Evolutionary conservation across 2,888 invertebrate genomes (phyloP), one percentile per base, ranked within the genome.

Genomic region (Yponomeuta cagnagella): DNA sequence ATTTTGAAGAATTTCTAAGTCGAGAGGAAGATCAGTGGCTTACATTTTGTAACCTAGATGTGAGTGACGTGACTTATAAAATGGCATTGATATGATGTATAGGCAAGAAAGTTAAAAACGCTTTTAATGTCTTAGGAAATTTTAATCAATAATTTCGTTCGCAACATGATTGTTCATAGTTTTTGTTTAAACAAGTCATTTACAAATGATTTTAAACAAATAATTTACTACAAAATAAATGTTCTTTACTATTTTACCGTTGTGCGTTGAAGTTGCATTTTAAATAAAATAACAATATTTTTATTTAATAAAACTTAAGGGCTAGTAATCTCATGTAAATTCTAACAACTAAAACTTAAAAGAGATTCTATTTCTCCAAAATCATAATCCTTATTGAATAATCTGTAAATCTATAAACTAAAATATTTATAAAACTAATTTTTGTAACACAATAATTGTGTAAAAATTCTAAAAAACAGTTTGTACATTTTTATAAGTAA

Each of bases 161-260:
- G 68, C 85, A 85, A 83, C 84, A 84, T 86, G 52, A 85, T 86
- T 82, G 85, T 84, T 77, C 85, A 85, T 85, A 84, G 86, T 78
- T 85, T 81, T 85, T 82, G 79, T 68, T 52, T 76, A 77, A 79
- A 82, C 78, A 78, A 80, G 77, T 77, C 79, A 80, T 79, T 81
- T 81, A 81, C 82, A 75, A 74, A 78, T 80, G 79, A 12, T 58
- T 79, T 81, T 83, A 88, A 86, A 89, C 84, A 91, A 58, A 90
- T 91, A 90, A 90, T 89, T 90, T 91, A 90, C 85, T 89, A 88
- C 84, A 87, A 82, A 84, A 80, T 88, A 89, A 83, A 84, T 76
- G 78, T 79, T 76, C 74, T 77, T 82, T 12, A 58, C 80, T 80
- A 80, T 81, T 82, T 15, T 82, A 80, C 83, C 75, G 77, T 89